Conservation (phyloP, 2,113 vertebrate species). For the Bostrychus sinensis region DNA sequence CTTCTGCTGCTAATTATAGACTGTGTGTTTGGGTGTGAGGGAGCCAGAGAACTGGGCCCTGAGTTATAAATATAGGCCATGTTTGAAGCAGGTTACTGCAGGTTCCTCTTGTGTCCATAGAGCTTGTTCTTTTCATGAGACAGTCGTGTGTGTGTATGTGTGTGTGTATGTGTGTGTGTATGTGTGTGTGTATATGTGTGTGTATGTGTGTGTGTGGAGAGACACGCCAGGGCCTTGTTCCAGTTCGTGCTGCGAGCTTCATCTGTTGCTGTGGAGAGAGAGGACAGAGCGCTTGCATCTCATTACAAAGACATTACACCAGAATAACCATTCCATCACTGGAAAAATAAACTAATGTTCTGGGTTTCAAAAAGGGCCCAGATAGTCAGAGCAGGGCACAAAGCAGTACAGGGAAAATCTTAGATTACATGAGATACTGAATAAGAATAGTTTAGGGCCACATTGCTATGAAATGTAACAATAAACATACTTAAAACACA, state of each 20-base stretch:
- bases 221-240: conserved; percentile 28
- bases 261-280: conserved; percentile 59
- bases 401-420: no score
- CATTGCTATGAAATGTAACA: no score
- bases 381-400: no score
- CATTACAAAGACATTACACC: conserved; percentile 12
- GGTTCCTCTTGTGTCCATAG: conserved; percentile 33
- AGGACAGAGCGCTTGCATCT: conserved; percentile 25
- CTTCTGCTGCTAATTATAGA: conserved; percentile 65
- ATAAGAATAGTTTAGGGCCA: no score
- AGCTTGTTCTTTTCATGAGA: conserved; percentile 34
- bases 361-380: no score
- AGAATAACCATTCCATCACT: conserved; percentile 27
- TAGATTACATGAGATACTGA: no score
- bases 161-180: conserved; percentile 1
- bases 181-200: background rate
- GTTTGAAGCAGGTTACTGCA: conserved; percentile 37
- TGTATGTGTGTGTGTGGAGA: conserved; percentile 2
- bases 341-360: background rate
- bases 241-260: conserved; percentile 70
- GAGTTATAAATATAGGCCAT: conserved; percentile 58
- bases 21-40: conserved; percentile 38
- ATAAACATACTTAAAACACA: no score
- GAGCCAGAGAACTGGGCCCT: conserved; percentile 36
- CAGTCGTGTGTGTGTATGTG: conserved; percentile 6